Conservation (phyloP, 2,113 vertebrate species). For the Synodontis membranacea region DNA sequence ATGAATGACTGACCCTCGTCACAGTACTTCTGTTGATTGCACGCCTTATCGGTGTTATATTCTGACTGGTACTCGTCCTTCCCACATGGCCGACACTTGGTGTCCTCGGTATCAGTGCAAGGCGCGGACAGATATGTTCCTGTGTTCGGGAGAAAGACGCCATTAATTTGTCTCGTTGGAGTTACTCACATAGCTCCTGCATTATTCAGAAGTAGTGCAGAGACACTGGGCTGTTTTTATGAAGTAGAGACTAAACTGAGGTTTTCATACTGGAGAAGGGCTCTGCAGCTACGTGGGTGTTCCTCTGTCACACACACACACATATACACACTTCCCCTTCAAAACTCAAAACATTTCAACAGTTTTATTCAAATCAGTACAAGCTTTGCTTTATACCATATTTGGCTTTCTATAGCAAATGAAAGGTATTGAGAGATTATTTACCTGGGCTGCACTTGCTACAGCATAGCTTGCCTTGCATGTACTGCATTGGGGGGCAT, state of each 20-base stretch:
- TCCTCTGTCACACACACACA: constrained; percentile 52
- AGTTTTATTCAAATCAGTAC: neutral
- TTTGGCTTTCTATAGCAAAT: neutral
- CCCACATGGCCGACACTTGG: constrained; percentile 75
- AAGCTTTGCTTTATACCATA: neutral
- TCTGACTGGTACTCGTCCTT: constrained; percentile 82
- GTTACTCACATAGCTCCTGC: neutral
- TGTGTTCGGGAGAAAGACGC: constrained; percentile 52
- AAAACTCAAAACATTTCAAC: neutral
- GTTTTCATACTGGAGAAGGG: constrained; percentile 10
- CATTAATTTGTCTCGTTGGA: neutral
- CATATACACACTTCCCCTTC: constrained; percentile 58
- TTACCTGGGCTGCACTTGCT: constrained; percentile 73
- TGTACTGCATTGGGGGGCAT: constrained; percentile 65
- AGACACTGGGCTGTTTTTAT: constrained; percentile 2
- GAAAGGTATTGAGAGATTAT: neutral
- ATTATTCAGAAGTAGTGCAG: neutral
- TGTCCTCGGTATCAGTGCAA: constrained; percentile 74
- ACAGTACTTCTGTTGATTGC: constrained; percentile 83
- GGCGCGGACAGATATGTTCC: constrained; percentile 76
- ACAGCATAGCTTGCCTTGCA: constrained; percentile 65
- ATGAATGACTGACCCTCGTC: constrained; percentile 78
- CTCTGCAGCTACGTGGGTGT: constrained; percentile 30
- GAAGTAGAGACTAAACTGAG: constrained; percentile 37
- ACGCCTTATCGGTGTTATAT: constrained; percentile 81